phyloP scores from a whole-genome alignment of 2,888 invertebrate genomes.

The Aproaerema taeniolella region DNA sequence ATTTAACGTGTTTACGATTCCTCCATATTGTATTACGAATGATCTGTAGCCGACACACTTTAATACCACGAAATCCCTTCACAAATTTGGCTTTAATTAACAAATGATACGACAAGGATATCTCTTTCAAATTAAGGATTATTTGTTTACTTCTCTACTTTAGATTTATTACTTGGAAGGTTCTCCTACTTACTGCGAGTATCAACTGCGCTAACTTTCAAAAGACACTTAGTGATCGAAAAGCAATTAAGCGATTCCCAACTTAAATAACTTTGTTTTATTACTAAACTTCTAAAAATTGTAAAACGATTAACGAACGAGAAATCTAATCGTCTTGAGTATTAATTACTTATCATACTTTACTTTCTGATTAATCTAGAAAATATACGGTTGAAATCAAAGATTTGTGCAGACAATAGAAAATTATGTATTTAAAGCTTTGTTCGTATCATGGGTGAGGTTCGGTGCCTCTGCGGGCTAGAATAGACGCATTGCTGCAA shows the following conservation, averaged over 20 bases:
- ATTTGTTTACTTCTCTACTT: not conserved
- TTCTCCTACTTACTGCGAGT: not conserved
- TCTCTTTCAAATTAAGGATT: too few relatives aligned
- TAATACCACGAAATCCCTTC: too few relatives aligned
- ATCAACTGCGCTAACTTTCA: not conserved
- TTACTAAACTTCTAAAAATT: not conserved
- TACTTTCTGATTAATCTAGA: too few relatives aligned
- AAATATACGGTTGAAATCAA: too few relatives aligned
- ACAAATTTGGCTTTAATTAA: too few relatives aligned
- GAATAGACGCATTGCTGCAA: conserved; percentile 31
- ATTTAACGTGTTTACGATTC: conserved; percentile 37
- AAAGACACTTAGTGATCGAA: conserved; percentile 16
- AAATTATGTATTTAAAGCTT: conserved; percentile 48
- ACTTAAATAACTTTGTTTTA: conserved; percentile 27
- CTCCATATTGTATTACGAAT: conserved; percentile 13
- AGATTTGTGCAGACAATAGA: conserved; percentile 10
- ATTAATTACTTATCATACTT: not conserved
- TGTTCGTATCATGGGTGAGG: conserved; percentile 34
- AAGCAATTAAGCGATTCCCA: conserved; percentile 33
- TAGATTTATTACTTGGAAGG: not conserved
- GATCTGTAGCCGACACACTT: conserved; percentile 1
- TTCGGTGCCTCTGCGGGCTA: conserved; percentile 30
- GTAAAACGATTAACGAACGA: not conserved
- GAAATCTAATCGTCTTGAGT: not conserved
- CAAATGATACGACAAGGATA: too few relatives aligned